Base-by-base conservation (phyloP, 1,140 invertebrate species). In the Cecropterus lyciades region DNA sequence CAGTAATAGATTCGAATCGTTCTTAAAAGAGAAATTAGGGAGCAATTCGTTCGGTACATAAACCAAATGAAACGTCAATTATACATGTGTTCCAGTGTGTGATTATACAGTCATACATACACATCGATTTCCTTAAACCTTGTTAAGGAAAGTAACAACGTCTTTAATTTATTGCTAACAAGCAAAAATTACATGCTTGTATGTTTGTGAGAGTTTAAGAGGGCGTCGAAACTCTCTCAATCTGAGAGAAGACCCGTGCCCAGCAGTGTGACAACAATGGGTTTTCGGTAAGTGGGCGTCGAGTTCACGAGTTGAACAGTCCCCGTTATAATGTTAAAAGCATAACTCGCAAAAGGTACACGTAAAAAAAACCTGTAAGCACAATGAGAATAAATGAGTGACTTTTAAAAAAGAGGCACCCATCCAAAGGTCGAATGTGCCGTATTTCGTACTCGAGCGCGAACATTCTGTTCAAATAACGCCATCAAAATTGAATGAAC, bases 401-500 rank as follows among this genome's bases (percentile, higher is more conserved):
- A 49, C 57, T 60, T 27, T 51, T 62, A 37, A 62, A 51, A 62
- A 20, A 10, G 59, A 17, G 3, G 45, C 45, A 48, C 59, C 30
- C 27, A 40, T 62, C 59, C 16, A 37, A 49, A 62, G 27, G 59
- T 62, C 45, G 45, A 62, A 45, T 51, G 45, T 11, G 45, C 45
- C 46, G 27, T 60, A 60, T 49, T 49, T 17, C 45, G 45, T 49
- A 48, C 30, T 45, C n/a, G 16, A 17, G 43, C 33, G 27, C 14
- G 24, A 60, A 27, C 14, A 10, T 14, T 46, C 14, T 40, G 42
- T 49, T 72, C 53, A 74, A 72, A 79, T 79, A 70, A 73, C 60
- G 43, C 64, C 60, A 75, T 66, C 53, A 57, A 65, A 55, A 65
- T 66, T 49, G 52, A 66, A 66, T 56, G 65, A 66, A 27, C 52